A percentile compares a stretch with the other conserved stretches of the same genome.
phyloP scores from a whole-genome alignment of 1,140 invertebrate species.

The Latrodectus geometricus region DNA sequence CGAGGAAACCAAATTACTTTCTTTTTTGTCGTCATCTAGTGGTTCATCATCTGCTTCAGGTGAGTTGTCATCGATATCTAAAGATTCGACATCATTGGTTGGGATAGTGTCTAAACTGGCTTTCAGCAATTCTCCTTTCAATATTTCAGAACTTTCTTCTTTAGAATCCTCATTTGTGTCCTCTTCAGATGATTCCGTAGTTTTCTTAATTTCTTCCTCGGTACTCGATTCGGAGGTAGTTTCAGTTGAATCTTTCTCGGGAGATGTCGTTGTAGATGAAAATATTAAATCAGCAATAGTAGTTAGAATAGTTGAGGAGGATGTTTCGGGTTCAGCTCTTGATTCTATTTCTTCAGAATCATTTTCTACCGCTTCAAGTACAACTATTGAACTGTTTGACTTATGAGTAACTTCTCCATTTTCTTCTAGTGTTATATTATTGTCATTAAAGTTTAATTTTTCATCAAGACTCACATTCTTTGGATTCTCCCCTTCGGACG shows the following conservation, averaged over 20 bases:
- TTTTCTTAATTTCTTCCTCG: not conserved
- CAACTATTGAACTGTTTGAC: not conserved
- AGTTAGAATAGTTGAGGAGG: conserved; percentile 10
- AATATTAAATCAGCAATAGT: not conserved
- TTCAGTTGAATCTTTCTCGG: not conserved
- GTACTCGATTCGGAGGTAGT: not conserved
- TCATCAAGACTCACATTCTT: conserved; percentile 43
- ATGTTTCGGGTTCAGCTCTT: not conserved
- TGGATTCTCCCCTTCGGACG: not conserved
- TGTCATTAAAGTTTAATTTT: not conserved
- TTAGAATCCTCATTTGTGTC: not conserved
- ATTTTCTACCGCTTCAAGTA: not conserved
- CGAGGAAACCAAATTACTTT: not conserved
- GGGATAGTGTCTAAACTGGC: not conserved
- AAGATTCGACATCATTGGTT: not conserved
- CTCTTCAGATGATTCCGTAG: conserved; percentile 1
- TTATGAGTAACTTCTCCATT: not conserved
- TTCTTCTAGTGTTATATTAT: not conserved
- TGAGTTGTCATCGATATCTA: not conserved
- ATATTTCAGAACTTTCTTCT: not conserved
- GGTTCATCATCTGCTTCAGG: not conserved
- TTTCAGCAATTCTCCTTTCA: conserved; percentile 13
- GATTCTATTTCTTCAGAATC: not conserved
- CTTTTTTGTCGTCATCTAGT: not conserved
- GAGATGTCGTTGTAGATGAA: not conserved